A percentile compares a stretch with the other conserved stretches of the same genome.
phyloP scores from a whole-genome alignment of 2,113 vertebrate genomes.

The Pachycephala philippinensis region DNA sequence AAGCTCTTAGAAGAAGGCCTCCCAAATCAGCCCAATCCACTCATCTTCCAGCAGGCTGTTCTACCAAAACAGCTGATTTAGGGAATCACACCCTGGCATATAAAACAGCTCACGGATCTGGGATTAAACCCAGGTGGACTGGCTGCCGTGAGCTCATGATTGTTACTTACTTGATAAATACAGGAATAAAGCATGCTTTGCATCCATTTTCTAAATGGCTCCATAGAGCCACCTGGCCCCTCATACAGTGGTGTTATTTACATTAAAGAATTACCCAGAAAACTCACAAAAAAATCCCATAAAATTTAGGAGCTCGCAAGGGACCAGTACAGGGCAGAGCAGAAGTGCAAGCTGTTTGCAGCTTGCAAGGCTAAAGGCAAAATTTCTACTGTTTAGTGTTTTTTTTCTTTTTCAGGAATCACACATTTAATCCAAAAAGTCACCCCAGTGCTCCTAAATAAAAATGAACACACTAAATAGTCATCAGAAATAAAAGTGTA shows the following conservation, averaged over 20 bases:
- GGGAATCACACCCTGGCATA: background rate
- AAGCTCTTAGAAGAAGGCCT: background rate
- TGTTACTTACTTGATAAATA: background rate
- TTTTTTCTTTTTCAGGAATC: background rate
- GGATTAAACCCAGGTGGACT: background rate
- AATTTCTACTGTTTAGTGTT: background rate
- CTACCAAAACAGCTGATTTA: background rate
- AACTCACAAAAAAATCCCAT: background rate
- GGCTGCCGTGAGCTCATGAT: background rate
- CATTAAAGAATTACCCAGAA: background rate
- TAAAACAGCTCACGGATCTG: background rate
- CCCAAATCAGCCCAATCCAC: background rate
- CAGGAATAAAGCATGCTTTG: background rate
- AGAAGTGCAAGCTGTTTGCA: background rate
- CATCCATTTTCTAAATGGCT: background rate
- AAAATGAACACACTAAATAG: background rate
- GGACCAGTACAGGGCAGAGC: background rate
- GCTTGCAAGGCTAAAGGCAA: background rate
- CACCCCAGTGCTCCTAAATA: background rate
- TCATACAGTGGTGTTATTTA: background rate
- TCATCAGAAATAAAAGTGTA: background rate
- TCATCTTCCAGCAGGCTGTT: background rate
- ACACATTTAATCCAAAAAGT: background rate
- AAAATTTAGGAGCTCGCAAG: background rate
- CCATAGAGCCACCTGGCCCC: background rate